These are phyloP conservation scores for Trematocara unimaculatum DNA, from an alignment of 2,113 vertebrate species.

Conservation along the genomic window DNA sequence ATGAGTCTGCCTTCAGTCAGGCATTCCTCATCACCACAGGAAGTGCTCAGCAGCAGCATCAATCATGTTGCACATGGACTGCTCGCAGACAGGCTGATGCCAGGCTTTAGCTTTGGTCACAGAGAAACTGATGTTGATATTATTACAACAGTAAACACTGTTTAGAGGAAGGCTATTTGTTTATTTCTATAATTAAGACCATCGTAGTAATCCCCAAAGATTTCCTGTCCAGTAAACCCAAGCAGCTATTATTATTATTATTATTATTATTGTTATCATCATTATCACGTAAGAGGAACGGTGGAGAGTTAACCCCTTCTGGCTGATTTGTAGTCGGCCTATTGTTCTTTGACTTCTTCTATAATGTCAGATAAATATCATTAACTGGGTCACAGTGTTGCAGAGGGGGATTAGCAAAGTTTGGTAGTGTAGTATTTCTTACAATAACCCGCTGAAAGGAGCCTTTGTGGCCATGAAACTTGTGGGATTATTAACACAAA, in stretches of 20 bases:
- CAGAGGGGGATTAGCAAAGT: background rate
- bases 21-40: slow-evolving; percentile 5
- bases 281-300: background rate
- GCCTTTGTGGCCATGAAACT: background rate
- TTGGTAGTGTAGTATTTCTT: background rate
- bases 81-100: background rate
- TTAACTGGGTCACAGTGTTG: background rate
- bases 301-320: background rate
- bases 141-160: background rate
- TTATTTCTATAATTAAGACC: background rate
- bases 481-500: background rate
- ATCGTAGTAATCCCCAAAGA: background rate
- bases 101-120: background rate
- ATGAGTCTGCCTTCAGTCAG: slow-evolving; percentile 3
- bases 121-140: background rate
- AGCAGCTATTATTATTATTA: background rate
- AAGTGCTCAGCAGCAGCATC: slow-evolving; percentile 20
- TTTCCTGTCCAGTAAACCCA: background rate
- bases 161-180: accelerated
- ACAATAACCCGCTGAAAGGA: background rate
- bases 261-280: background rate
- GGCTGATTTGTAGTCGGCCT: background rate
- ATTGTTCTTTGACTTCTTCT: background rate
- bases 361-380: background rate
- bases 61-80: background rate